phyloP scores from a whole-genome alignment of 1,140 invertebrate species.

The Drosophila insularis region DNA sequence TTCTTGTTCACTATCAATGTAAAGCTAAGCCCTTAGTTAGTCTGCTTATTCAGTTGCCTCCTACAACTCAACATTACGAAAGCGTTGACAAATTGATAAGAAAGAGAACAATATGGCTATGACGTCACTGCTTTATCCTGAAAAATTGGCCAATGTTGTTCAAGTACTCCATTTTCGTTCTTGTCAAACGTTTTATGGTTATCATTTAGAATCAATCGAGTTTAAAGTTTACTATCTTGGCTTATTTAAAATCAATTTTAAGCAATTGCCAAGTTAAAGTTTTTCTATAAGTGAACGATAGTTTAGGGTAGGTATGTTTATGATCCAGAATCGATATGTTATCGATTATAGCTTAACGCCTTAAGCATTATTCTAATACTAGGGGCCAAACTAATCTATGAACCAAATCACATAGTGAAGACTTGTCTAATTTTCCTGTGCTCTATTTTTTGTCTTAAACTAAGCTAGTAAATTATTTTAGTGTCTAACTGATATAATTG shows the following conservation, averaged over 20 bases:
- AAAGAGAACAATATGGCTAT: not conserved
- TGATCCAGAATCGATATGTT: too few species aligned
- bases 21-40: not conserved
- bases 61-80: not conserved
- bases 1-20: not conserved
- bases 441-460: not conserved
- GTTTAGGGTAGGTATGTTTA: too few species aligned
- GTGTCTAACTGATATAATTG: conserved; percentile 2
- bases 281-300: too few species aligned
- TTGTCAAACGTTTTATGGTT: too few species aligned
- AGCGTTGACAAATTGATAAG: not conserved
- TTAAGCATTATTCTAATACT: too few species aligned
- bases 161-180: not conserved
- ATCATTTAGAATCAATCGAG: too few species aligned
- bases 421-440: not conserved
- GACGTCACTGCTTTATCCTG: not conserved
- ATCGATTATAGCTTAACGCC: too few species aligned
- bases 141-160: not conserved
- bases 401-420: not conserved
- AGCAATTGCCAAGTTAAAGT: too few species aligned
- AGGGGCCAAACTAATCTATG: too few species aligned
- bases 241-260: too few species aligned
- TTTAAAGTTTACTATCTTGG: too few species aligned
- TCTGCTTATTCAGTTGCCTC: not conserved
- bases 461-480: not conserved